phyloP scores from a whole-genome alignment of 1,140 invertebrate genomes.

The Pectinophora gossypiella region DNA sequence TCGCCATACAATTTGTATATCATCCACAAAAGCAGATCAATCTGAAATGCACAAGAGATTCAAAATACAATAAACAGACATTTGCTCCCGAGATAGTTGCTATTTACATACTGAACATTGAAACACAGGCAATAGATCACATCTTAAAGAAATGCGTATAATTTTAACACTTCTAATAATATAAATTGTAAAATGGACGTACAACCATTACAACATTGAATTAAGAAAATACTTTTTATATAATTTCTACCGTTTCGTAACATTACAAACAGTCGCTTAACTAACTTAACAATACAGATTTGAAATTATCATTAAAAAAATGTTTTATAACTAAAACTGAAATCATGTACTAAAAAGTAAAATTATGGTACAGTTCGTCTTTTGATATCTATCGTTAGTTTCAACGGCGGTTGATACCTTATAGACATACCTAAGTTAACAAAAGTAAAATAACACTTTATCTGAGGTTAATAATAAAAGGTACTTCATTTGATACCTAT shows the following conservation, averaged over 20 bases:
- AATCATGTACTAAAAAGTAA: too few species aligned
- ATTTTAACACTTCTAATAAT: constrained; percentile 42
- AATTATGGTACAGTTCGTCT: too few species aligned
- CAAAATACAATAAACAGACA: constrained; percentile 52
- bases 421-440: too few species aligned
- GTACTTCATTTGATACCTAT: too few species aligned
- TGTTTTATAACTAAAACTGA: background rate
- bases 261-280: constrained; percentile 58
- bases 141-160: constrained; percentile 58
- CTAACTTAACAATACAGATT: constrained; percentile 55
- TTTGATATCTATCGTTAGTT: too few species aligned
- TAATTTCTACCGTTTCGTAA: constrained; percentile 44
- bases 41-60: constrained; percentile 68
- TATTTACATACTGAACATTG: constrained; percentile 48
- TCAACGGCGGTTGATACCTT: too few species aligned
- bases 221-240: constrained; percentile 58
- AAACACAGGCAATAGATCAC: constrained; percentile 41
- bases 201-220: constrained; percentile 42
- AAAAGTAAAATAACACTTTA: too few species aligned
- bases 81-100: constrained; percentile 51
- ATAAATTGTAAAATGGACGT: constrained; percentile 60
- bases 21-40: constrained; percentile 63
- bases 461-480: too few species aligned
- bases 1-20: constrained; percentile 52
- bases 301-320: constrained; percentile 11